phyloP scores from a whole-genome alignment of 1,140 invertebrate genomes.

The Stegodyphus mimosarum region DNA sequence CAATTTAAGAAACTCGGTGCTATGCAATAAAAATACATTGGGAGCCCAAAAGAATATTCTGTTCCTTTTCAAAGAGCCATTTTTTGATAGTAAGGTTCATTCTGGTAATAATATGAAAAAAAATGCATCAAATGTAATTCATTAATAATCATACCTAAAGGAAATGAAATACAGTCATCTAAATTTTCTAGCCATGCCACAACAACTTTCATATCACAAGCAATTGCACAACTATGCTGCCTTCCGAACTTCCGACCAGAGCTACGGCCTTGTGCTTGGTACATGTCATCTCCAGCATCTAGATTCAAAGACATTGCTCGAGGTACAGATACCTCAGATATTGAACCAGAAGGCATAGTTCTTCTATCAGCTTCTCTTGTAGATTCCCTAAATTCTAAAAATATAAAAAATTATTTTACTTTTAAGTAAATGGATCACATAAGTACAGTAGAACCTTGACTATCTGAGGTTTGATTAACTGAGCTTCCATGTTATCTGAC shows the following conservation, averaged over 20 bases:
- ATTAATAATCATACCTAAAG: constrained; percentile 75
- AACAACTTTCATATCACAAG: constrained; percentile 79
- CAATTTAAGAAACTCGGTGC: no score
- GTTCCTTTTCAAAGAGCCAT: no score
- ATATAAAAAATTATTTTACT: no score
- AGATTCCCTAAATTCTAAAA: neutral
- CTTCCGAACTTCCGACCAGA: constrained; percentile 64
- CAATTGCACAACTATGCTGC: constrained; percentile 61
- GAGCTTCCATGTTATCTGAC: no score
- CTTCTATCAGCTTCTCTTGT: constrained; percentile 31
- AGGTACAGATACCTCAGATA: constrained; percentile 65
- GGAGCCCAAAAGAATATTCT: no score
- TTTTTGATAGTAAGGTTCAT: no score
- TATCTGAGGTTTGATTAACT: no score
- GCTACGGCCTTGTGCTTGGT: constrained; percentile 55
- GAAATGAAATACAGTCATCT: constrained; percentile 90
- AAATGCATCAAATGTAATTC: no score
- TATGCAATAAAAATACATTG: no score
- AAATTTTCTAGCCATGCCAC: constrained; percentile 95
- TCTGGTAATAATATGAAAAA: no score
- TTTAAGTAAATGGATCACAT: no score
- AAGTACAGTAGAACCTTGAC: no score
- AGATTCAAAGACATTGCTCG: constrained; percentile 66
- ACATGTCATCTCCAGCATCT: constrained; percentile 62
- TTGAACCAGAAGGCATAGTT: constrained; percentile 42